Evolutionary conservation across 2,888 invertebrate species (phyloP), one percentile per base, ranked within the genome.

Genomic region (Lampropteryx suffumata): DNA sequence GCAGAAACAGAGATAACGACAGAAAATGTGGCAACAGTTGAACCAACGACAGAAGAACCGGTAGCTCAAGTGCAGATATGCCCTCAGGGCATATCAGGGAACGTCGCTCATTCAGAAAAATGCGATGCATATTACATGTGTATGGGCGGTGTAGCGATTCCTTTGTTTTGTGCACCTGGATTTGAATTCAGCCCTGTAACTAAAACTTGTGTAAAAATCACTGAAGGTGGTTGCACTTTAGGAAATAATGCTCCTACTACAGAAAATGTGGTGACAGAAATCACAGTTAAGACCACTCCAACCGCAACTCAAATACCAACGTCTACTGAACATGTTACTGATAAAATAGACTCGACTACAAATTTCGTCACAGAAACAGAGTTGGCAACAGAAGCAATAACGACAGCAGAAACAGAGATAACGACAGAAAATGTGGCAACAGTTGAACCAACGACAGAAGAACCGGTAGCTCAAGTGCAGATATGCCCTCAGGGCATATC

Each of bases 171-270:
- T 34, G 8, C 34, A 1, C 10, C 8, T 10, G 34, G 35, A 11
- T 35, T 35, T 11, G 35, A 35, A 8, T 35, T 35, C 2, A 8
- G 24, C 11, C 11, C 21, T 8, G 35, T 11, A 1, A 4, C 8
- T 0, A 36, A 24, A 13, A 26, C 11, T 10, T 67, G 65, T 32
- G 53, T 61, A 3, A 30, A 24, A 21, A 64, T 67, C 9, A 30
- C 57, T 5, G 59, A 56, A 30, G 54, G 61, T 3, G 65, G 67
- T 0, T 65, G 65, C 14, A 65, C 61, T 11, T 17, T 51, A 6
- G 46, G 35, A 12, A 27, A 21, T 7, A 43, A 34, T 10, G 9
- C 30, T 1, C 1, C n/a, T n/a, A 32, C 24, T 17, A 33, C 32
- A 34, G 33, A 34, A n/a, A 11, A 10, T 11, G 29, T 2, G 2